Base-by-base conservation (phyloP, 1,140 invertebrate species). In the Drosophila sulfurigaster region DNA sequence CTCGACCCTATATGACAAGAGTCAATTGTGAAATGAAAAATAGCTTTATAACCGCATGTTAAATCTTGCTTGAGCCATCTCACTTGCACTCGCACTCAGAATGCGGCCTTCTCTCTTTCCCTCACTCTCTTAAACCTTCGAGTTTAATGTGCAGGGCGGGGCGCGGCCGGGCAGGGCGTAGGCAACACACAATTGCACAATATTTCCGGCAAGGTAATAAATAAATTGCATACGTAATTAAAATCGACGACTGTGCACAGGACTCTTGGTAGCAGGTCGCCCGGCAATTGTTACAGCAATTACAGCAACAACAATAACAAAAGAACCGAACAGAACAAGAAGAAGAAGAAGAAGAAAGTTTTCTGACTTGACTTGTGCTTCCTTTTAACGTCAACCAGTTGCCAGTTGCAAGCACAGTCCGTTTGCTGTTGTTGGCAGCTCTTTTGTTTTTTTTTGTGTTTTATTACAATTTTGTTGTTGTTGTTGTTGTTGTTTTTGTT, bases 201-300 rank as follows among this genome's bases (percentile, higher is more conserved):
- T 88, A 89, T 88, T 89, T 88, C 83, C 83, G 85, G 85, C 64
- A 78, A 86, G 85, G 85, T 89, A 89, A 89, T 89, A 89, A 89
- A 89, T 89, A 89, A 89, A 89, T 89, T 89, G 85, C 85, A 89
- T 89, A 89, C 85, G 85, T 89, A 89, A 89, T 89, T 89, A 89
- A 89, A 89, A 89, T 89, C 86, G 85, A 89, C 85, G 85, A 89
- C 81, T 85, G 58, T 72, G 82, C 78, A 57, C 46, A 76, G 80
- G 77, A 63, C 81, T 70, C 54, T 32, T 15, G 60, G 66, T n/a
- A 45, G 20, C 16, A 54, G 64, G 51, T 69, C 58, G 13, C 16
- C 45, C 5, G 46, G 63, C 79, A 76, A 59, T 75, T 79, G 80
- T 80, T 72, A 59, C 48, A 59, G 77, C 81, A 83, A 83, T 83